Evolutionary conservation across 1,140 invertebrate genomes (phyloP), one percentile per base, ranked within the genome.

Genomic region (Apis florea): DNA sequence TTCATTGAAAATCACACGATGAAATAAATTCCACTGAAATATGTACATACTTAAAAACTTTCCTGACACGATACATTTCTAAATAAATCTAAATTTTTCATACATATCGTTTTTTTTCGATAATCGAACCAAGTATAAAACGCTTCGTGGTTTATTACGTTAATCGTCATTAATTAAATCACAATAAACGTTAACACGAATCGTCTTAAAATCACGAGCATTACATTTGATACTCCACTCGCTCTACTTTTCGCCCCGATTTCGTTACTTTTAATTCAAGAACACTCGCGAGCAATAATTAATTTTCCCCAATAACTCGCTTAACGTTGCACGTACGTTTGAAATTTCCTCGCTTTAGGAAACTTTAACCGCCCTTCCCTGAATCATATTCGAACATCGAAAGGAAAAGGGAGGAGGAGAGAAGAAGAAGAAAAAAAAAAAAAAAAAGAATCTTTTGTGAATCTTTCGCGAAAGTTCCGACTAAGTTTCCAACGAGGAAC

Each of bases 371-470:
- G 58, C 64, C 53, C 53, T 63, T 67, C 31, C 21, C n/a, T 64
- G 67, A 68, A 86, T 85, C 83, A 86, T 63, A 84, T 74, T 70
- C 67, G 54, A 75, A 31, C 54, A 68, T 75, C 72, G 63, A 2
- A 19, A 47, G 47, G 40, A 66, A 85, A 85, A 40, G 31, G 31
- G 31, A 58, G 1, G 17, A 31, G 31, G 40, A 61, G 76, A 86
- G 0, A 40, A 40, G 6, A 40, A 40, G n/a, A 40, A 40, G 5
- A 40, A 40, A 31, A 31, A 31, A 31, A 31, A 31, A 31, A 31
- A 31, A 3, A 31, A 31, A 3, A 31, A 82, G 79, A 87, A 84
- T 87, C 85, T 87, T 87, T 87, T 86, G 85, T 84, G 77, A 87
- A 87, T 87, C 85, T 86, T 82, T 40, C 49, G n/a, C n/a, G 15